Evolutionary conservation across 2,888 invertebrate species (phyloP), one percentile per base, ranked within the genome.

Genomic region (Creontiades dilutus): DNA sequence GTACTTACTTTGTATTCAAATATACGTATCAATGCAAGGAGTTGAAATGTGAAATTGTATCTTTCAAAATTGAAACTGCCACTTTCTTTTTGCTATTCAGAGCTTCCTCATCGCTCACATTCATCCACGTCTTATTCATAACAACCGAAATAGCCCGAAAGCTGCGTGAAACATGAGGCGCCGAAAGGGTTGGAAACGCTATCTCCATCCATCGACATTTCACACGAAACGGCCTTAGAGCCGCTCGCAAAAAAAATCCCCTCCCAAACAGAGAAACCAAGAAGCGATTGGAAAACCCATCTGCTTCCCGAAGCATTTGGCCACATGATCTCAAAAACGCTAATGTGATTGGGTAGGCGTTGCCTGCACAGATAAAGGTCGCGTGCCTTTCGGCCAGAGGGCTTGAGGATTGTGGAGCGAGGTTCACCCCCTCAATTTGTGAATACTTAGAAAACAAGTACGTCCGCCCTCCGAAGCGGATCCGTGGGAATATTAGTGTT

Each of bases 291-390:
- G 19, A 68, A 19, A 68, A 68, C 23, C 68, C 68, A 68, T 68
- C 68, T 68, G 68, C 68, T 68, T 27, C 23, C 68, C 23, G 3
- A 23, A 57, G n/a, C 57, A n/a, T n/a, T 68, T 16, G 68, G 12
- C 68, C n/a, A 68, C 68, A 68, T 68, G 68, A 68, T 23, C 37
- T 19, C 23, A 23, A 23, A 68, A 68, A 68, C 68, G 68, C 68
- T 68, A 68, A 68, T 68, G 68, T 23, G 68, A 68, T 68, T 68
- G 68, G 68, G 68, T 23, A 68, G 68, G 68, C 68, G 68, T 68
- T 68, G 23, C 68, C 68, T 68, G 68, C 23, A 68, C 68, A 68
- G 68, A 68, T 68, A 68, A 68, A 19, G 68, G 68, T 19, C 27
- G 23, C 23, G 23, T 19, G 19, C 23, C 68, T 27, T 68, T 68